These are phyloP conservation scores for Acanthis flammea DNA, from an alignment of 2,797 vertebrate species.

Conservation along the genomic window DNA sequence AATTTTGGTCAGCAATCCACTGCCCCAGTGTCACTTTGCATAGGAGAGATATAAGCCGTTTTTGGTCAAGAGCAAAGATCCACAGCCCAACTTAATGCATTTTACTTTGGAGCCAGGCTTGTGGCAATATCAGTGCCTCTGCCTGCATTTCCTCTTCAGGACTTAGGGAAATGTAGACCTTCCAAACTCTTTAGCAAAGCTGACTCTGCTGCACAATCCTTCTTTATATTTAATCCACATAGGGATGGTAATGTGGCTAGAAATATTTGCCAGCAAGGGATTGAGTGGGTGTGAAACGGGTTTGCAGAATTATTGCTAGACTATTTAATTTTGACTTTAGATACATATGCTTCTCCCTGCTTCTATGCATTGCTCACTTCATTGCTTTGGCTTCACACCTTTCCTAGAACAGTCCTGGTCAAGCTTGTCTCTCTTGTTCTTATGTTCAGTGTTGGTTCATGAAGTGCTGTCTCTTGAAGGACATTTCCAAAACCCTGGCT, in stretches of 20 bases:
- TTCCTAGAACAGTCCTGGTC: not conserved
- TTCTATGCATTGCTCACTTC: not conserved
- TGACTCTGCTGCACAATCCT: not conserved
- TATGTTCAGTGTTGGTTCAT: not conserved
- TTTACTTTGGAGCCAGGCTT: not conserved
- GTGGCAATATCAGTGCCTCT: not conserved
- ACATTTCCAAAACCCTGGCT: not conserved
- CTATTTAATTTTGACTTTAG: not conserved
- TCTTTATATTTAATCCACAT: constrained; percentile 1
- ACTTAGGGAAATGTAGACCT: not conserved
- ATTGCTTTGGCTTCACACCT: not conserved
- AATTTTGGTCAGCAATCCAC: not conserved
- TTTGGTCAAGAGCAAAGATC: not conserved
- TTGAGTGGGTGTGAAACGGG: not conserved
- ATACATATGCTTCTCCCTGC: not conserved
- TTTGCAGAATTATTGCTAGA: constrained; percentile 15
- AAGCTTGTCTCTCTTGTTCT: not conserved
- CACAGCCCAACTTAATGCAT: not conserved
- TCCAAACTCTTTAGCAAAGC: not conserved
- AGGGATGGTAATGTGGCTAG: not conserved
- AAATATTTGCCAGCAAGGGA: constrained; percentile 37
- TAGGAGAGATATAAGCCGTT: not conserved
- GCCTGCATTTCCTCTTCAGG: not conserved
- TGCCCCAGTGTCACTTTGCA: not conserved
- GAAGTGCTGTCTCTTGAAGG: not conserved